Evolutionary conservation across 2,888 invertebrate species (phyloP), one percentile per base, ranked within the genome.

Genomic region (Zeuzera pyrina): DNA sequence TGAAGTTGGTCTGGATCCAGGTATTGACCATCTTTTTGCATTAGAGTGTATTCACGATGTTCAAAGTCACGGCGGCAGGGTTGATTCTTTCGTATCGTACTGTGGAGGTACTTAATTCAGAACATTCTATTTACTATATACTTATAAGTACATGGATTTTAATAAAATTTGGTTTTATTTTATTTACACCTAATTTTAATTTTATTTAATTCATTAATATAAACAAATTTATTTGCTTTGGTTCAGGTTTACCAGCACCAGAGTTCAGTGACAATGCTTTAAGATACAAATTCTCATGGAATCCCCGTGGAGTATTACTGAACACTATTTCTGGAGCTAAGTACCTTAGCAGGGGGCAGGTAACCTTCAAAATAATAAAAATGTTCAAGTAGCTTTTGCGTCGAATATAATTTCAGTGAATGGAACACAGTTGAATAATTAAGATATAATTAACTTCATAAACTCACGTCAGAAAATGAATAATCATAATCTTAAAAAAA

Each of bases 1-100:
- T 61, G 99, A 99, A 79, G 92, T 97, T 0, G 99, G 99, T 0
- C 84, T 99, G 15, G 99, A 99, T 65, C 99, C 99, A 0, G 99
- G 98, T n/a, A 97, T 97, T 46, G 97, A 98, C 69, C 99, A 99
- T 70, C 85, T 99, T 45, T 74, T 99, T 33, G 99, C 99, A 0
- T 87, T 98, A 73, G 97, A 99, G 64, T 97, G 96, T 61, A 97
- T 99, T 52, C 96, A 98, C 61, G 93, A 97, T 50, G 90, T 95
- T 7, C 92, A 94, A 57, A 89, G 87, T 38, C 89, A 89, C 28
- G 98, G 98, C 2, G 98, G 97, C 25, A 90, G 94, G 58, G 88
- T 98, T 7, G 94, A 93, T 38, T 97, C 97, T 0, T 99, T 98
- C 60, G 90, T 96, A 1, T 98, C 97, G 0, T 99, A 93, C 78